Evolutionary conservation across 2,888 invertebrate genomes (phyloP), one percentile per base, ranked within the genome.

Genomic region (Eilema griseolum): DNA sequence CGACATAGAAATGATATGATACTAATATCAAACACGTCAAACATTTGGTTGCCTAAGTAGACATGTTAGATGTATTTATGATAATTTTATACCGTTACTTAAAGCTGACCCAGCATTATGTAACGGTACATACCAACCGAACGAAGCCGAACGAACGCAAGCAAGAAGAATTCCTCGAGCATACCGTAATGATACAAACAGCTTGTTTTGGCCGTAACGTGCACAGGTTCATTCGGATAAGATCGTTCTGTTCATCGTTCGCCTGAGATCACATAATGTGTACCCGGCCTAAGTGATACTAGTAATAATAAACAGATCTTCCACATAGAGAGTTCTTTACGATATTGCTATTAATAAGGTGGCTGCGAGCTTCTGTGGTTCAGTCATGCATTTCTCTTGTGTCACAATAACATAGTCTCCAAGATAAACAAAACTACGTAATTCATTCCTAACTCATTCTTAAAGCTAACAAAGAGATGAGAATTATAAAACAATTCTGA

Each of bases 11-110:
- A 7, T 46, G 3, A 46, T 46, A 46, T 46, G 46, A 46, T 46
- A 46, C 20, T 20, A 20, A 52, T 20, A 52, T 52, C n/a, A n/a
- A 52, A 10, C 2, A n/a, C 20, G 20, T n/a, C n/a, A 52, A 46
- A 52, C 52, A 52, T 52, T 52, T n/a, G 10, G 7, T 20, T n/a
- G 52, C 10, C 82, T 78, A 78, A 84, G 85, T 82, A 84, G 85
- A 82, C 85, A 82, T 83, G 83, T 74, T 75, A 78, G 71, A 81
- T 79, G 79, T 80, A 82, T 76, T 70, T 74, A 66, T 63, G 74
- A 71, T 77, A 83, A 86, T 89, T 85, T 84, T 73, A 80, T 82
- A 86, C 90, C 88, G 88, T 88, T 90, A 88, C 52, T 52, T 52
- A 52, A 52, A n/a, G 10, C n/a, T 52, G n/a, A 52, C 52, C 52